phyloP scores from a whole-genome alignment of 1,140 invertebrate species.

The Lucilia cuprina region DNA sequence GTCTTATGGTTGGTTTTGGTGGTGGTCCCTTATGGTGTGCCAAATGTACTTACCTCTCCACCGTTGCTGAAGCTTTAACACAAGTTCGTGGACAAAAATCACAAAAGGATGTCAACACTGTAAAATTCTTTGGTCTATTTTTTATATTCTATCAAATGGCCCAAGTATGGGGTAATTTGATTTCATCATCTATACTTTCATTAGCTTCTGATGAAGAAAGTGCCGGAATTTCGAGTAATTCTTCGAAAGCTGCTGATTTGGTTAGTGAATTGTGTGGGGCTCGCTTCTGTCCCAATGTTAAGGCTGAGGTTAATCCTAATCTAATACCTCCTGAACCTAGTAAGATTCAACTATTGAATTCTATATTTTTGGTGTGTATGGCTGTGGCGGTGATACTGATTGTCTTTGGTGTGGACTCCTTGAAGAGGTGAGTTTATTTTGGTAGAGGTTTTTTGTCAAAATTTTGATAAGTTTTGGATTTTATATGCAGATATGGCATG shows the following conservation, averaged over 20 bases:
- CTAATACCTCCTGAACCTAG: slow-evolving; percentile 72
- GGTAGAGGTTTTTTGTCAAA: neutral
- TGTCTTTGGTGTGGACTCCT: slow-evolving; percentile 81
- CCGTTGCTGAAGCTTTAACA: slow-evolving; percentile 84
- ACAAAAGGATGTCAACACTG: slow-evolving; percentile 82
- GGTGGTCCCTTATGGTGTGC: slow-evolving; percentile 94
- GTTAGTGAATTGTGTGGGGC: slow-evolving; percentile 74
- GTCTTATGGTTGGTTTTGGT: slow-evolving; percentile 83
- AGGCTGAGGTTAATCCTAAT: slow-evolving; percentile 69
- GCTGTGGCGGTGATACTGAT: slow-evolving; percentile 77
- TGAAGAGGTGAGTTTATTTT: slow-evolving; percentile 70
- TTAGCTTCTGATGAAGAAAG: neutral
- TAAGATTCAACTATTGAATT: slow-evolving; percentile 79
- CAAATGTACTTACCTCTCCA: slow-evolving; percentile 93
- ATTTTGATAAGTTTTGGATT: neutral
- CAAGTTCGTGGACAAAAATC: slow-evolving; percentile 67
- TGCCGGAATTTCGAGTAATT: neutral
- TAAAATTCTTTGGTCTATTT: slow-evolving; percentile 96
- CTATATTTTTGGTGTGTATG: slow-evolving; percentile 85
- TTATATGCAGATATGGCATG: slow-evolving; percentile 51
- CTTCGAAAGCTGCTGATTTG: slow-evolving; percentile 18
- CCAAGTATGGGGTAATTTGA: slow-evolving; percentile 91
- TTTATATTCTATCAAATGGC: slow-evolving; percentile 95
- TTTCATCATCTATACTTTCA: slow-evolving; percentile 74
- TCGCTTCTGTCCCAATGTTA: slow-evolving; percentile 72